A percentile compares a stretch with the other conserved stretches of the same genome.
Evolutionary conservation across 2,797 vertebrate species (phyloP).

Genomic region (Gymnopithys bicolor): DNA sequence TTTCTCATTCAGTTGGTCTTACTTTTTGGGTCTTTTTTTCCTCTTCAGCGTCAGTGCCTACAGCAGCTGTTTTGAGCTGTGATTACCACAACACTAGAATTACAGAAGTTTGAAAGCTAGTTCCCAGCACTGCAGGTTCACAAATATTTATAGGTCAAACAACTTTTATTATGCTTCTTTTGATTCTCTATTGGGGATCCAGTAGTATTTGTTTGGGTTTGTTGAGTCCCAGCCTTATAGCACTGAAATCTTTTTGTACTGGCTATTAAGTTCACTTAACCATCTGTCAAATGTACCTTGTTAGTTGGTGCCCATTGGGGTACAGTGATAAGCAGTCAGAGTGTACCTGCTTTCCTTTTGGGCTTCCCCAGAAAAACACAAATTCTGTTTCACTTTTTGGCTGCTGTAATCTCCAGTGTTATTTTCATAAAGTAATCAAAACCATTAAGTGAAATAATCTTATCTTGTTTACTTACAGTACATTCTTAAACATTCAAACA

Average conservation of each 20-base stretch:
- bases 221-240: neutral
- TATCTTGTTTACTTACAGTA: neutral
- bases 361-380: neutral
- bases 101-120: neutral
- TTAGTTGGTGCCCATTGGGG: neutral
- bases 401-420: neutral
- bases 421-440: constrained; percentile 2
- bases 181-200: neutral
- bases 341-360: neutral
- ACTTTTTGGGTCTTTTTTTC: neutral
- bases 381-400: neutral
- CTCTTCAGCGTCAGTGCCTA: neutral
- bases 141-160: constrained; percentile 16
- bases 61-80: neutral
- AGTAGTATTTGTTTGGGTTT: constrained; percentile 25
- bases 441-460: neutral
- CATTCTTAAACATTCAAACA: neutral
- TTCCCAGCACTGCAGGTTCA: neutral
- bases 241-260: neutral
- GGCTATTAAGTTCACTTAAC: neutral
- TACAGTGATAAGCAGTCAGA: neutral
- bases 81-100: neutral
- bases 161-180: neutral
- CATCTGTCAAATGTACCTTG: neutral
- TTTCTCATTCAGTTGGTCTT: neutral